Base-by-base conservation (phyloP, 2,888 invertebrate genomes). In the Zygogramma bicolorata region DNA sequence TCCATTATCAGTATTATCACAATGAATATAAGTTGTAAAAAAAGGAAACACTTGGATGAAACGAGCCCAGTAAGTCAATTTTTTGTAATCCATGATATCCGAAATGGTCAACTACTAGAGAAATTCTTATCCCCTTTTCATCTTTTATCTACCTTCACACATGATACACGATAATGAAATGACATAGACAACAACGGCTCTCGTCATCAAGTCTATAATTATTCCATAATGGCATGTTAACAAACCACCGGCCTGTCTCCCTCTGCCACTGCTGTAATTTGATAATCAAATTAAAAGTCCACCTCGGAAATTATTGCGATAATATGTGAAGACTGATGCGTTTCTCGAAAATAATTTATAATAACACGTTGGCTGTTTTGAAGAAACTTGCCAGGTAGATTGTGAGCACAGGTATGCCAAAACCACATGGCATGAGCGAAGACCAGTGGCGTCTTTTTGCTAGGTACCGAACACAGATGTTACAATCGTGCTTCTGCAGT, bases 331-430 rank as follows among this genome's bases (percentile, higher is more conserved):
- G 65, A 62, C 38, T 71, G 74, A 65, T 68, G 53, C 65, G 59
- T 61, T 74, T 62, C 68, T 75, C 34, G 31, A 73, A 74, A 74
- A 72, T 74, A 72, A 65, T 72, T 74, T 66, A 73, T 75, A 74
- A 77, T 75, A 72, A 77, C 70, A 71, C 74, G 66, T 69, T 72
- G 74, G 71, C 53, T 42, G 63, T 20, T 57, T 63, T 42, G 40
- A 67, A 62, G 60, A 29, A 67, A 73, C 61, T 70, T 65, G 25
- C 53, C 76, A 75, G 75, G 76, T 77, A 74, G 63, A 38, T 65
- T 70, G 75, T 71, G 42, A 29, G 40, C 53, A 29, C 29, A 65
- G 59, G 63, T 59, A 42, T 65, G 71, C 71, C 49, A 71, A 71
- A 71, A 29, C 71, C 46, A 68, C 58, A 68, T 68, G 68, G 40